Percentiles rank a stretch among this genome's conserved stretches.
Evolutionary conservation across 2,797 vertebrate genomes (phyloP).

Genomic region (Phylloscopus collybita): DNA sequence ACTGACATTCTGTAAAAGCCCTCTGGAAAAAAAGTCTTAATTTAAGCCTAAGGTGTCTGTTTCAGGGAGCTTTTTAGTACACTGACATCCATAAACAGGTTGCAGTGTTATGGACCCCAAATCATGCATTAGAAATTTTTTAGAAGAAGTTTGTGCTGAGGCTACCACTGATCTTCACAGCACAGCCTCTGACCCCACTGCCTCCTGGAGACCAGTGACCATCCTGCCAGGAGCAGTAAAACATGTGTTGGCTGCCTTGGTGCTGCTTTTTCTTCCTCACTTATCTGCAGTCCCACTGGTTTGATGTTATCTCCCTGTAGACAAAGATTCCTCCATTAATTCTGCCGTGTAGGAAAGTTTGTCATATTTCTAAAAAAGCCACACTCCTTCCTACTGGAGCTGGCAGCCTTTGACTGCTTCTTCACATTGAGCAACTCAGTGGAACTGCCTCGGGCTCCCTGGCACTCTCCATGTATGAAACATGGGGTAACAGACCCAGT

Average conservation of each 20-base stretch:
- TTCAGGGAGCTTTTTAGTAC: not conserved
- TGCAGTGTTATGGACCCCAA: not conserved
- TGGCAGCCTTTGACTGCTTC: not conserved
- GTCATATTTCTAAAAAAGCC: not conserved
- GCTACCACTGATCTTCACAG: not conserved
- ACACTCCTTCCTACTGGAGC: not conserved
- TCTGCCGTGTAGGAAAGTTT: not conserved
- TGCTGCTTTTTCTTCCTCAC: not conserved
- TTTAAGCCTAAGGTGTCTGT: not conserved
- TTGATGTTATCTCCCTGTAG: not conserved
- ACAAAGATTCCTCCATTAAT: not conserved
- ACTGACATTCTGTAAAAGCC: not conserved
- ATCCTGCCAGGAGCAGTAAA: not conserved
- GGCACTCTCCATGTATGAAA: not conserved
- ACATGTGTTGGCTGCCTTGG: not conserved
- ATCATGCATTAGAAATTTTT: not conserved
- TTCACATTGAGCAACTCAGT: not conserved
- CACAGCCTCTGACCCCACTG: not conserved
- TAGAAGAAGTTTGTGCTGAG: not conserved
- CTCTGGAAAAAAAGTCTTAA: not conserved
- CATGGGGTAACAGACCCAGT: not conserved
- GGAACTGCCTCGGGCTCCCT: not conserved
- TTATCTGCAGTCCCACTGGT: not conserved
- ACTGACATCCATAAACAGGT: not conserved
- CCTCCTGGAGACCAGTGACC: accelerated